These are phyloP conservation scores for Neodiprion fabricii DNA, from an alignment of 1,140 invertebrate genomes.

Conservation along the genomic window DNA sequence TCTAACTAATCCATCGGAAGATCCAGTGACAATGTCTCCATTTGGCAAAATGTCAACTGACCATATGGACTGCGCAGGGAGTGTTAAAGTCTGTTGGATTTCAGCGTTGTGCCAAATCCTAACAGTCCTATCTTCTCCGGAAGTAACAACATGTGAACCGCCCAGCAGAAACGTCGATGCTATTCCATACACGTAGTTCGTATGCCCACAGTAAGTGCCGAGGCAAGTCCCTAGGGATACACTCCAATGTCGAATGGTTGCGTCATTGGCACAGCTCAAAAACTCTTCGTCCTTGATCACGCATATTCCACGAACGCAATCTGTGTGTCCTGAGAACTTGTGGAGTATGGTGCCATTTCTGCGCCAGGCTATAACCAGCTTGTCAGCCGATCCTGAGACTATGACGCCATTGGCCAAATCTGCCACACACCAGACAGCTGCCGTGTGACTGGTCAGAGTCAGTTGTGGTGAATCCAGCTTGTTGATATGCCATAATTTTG, in stretches of 20 bases:
- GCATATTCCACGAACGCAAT: slow-evolving; percentile 85
- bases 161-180: slow-evolving; percentile 32
- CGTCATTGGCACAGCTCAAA: slow-evolving; percentile 92
- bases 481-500: slow-evolving; percentile 77
- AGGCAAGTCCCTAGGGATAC: slow-evolving; percentile 78
- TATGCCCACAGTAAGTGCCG: slow-evolving; percentile 80
- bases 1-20: slow-evolving; percentile 85
- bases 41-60: slow-evolving; percentile 80
- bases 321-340: slow-evolving; percentile 77
- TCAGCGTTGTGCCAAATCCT: slow-evolving; percentile 79
- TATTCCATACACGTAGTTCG: slow-evolving; percentile 79
- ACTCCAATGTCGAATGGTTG: slow-evolving; percentile 82
- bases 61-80: slow-evolving; percentile 92
- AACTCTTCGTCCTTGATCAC: slow-evolving; percentile 75
- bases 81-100: slow-evolving; percentile 73
- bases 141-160: slow-evolving; percentile 67
- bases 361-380: slow-evolving; percentile 85
- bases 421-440: slow-evolving; percentile 89
- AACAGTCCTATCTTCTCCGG: slow-evolving; percentile 88
- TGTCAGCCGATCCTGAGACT: slow-evolving; percentile 91
- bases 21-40: slow-evolving; percentile 89
- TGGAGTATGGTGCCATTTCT: slow-evolving; percentile 63
- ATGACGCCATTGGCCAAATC: slow-evolving; percentile 68
- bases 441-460: slow-evolving; percentile 78
- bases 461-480: slow-evolving; percentile 61